Evolutionary conservation across 2,888 invertebrate species (phyloP), one percentile per base, ranked within the genome.

Genomic region (Syrphus vitripennis): DNA sequence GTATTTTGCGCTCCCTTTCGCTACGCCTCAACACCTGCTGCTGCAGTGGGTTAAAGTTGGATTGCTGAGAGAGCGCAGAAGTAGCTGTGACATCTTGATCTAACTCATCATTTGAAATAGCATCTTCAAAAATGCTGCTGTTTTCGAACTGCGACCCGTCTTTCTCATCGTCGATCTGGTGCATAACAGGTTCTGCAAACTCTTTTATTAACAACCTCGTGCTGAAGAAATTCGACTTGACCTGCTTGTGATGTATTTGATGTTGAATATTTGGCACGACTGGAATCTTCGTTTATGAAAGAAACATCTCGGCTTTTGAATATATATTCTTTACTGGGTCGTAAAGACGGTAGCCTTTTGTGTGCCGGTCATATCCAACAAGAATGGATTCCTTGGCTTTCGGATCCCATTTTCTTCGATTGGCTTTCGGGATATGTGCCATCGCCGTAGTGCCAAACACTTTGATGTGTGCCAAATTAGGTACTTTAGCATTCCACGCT

Each of bases 1-100:
- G 61, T 12, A 26, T 53, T 53, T 53, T 63, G n/a, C 61, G 24
- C 16, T 40, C 48, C 65, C 65, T 67, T 67, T 67, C 31, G 19
- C 65, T 34, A 26, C 65, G 65, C 21, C 63, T 45, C 42, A 63
- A 63, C 26, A 63, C 45, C 63, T 16, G 42, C 16, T 3, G 42
- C 4, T 45, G 26, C 63, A 29, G 24, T 42, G 26, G 42, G 63
- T 63, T n/a, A 63, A 45, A 63, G 42, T 45, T 42, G 16, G 63
- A 63, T 63, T 63, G 45, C 42, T 42, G 63, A 42, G 63, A 29
- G n/a, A 53, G 53, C 29, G 53, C 26, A 7, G 53, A 53, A 53
- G 9, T 53, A 21, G 26, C n/a, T 29, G n/a, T 21, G 3, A 21
- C 50, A 14, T 50, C 50, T 50, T 21, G 10, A n/a, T n/a, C n/a